Evolutionary conservation across 2,797 vertebrate species (phyloP).

Genomic region (Argentina silus): DNA sequence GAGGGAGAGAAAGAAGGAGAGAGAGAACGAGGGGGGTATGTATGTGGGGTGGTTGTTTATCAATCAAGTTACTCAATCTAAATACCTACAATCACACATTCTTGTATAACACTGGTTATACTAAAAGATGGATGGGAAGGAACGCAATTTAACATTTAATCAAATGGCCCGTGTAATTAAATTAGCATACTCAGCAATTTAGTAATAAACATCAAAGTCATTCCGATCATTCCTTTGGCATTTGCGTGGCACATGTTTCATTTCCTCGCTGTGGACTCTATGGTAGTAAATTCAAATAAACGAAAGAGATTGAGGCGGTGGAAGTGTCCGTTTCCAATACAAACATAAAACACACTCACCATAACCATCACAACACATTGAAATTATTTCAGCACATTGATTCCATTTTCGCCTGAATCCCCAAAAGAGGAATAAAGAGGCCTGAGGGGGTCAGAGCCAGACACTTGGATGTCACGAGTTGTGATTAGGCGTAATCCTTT

Average conservation of each 20-base stretch:
- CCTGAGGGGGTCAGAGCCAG: constrained; percentile 4
- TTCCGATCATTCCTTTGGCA: constrained; percentile 34
- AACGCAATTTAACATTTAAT: no score
- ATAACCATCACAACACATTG: constrained; percentile 27
- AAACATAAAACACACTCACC: constrained; percentile 30
- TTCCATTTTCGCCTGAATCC: constrained; percentile 27
- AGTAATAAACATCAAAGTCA: constrained; percentile 35
- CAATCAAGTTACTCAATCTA: neutral
- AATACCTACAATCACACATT: neutral
- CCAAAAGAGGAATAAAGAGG: constrained; percentile 16
- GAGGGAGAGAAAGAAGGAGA: neutral
- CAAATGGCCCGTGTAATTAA: constrained; percentile 43
- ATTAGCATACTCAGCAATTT: constrained; percentile 36
- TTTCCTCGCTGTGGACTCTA: constrained; percentile 18
- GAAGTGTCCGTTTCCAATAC: constrained; percentile 24
- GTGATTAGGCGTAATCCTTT: constrained; percentile 22
- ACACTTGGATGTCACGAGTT: constrained; percentile 16
- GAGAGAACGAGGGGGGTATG: neutral
- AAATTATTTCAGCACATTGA: constrained; percentile 33
- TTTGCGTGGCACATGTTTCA: constrained; percentile 32
- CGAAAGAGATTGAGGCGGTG: constrained; percentile 14
- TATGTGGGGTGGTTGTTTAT: neutral
- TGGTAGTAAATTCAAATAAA: constrained; percentile 29
- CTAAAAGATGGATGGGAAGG: neutral
- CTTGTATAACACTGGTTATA: neutral